Conservation (phyloP, 2,113 vertebrate species). For the Hydropotes inermis region DNA sequence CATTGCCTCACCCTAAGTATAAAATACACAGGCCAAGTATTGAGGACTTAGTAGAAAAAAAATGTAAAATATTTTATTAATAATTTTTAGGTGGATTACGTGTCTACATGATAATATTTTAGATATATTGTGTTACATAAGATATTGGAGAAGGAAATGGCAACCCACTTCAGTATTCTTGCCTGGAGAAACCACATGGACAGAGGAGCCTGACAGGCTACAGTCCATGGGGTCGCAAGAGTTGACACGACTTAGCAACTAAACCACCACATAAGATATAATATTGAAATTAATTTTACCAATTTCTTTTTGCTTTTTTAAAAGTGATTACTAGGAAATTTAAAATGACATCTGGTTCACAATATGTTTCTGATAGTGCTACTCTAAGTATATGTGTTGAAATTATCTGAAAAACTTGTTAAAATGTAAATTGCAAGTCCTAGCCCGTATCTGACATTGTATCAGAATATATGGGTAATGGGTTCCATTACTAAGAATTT, state of each 20-base stretch:
- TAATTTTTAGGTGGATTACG: neutral
- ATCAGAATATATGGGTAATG: neutral
- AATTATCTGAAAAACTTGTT: conserved; percentile 7
- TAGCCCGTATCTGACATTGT: neutral
- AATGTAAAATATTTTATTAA: neutral
- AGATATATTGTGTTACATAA: neutral
- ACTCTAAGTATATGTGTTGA: neutral
- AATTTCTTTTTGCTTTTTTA: neutral
- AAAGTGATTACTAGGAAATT: neutral
- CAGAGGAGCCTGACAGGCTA: neutral
- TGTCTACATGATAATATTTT: neutral
- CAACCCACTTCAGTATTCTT: neutral
- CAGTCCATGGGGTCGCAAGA: neutral
- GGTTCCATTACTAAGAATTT: neutral
- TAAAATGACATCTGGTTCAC: neutral
- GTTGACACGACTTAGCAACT: neutral
- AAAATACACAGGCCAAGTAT: neutral
- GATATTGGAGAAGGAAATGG: neutral
- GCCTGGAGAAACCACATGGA: neutral
- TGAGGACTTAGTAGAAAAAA: neutral
- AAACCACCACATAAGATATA: neutral
- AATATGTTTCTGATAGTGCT: neutral
- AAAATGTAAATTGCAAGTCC: neutral
- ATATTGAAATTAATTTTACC: neutral
- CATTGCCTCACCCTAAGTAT: neutral